Conservation (phyloP, 2,888 invertebrate species). For the Dorcus parallelipipedus region DNA sequence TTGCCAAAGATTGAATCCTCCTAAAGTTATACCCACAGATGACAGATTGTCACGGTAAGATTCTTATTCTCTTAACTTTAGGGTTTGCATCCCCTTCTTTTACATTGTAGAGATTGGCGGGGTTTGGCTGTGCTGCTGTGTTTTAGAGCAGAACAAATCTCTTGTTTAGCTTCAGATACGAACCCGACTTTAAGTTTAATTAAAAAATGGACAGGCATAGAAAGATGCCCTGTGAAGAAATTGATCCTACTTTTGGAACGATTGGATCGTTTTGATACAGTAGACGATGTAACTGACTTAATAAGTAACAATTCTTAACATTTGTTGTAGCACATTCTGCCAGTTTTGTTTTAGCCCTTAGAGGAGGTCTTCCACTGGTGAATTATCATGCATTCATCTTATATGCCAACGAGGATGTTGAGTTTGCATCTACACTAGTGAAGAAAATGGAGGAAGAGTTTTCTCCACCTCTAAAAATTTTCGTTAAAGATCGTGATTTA, state of each 20-base stretch:
- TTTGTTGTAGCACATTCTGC: too few species aligned
- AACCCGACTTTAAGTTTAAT: not conserved
- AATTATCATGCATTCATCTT: slow-evolving; percentile 77
- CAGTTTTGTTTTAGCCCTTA: not conserved
- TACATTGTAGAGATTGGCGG: slow-evolving; percentile 65
- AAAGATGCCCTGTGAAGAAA: slow-evolving; percentile 57
- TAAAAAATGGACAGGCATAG: slow-evolving; percentile 23
- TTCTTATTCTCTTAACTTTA: not conserved
- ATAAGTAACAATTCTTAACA: slow-evolving; percentile 48
- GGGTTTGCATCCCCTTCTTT: not conserved
- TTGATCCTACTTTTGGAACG: slow-evolving; percentile 59
- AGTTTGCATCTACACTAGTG: slow-evolving; percentile 66
- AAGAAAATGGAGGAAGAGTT: slow-evolving; percentile 59
- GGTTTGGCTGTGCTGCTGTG: slow-evolving; percentile 65
- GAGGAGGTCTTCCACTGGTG: slow-evolving; percentile 47
- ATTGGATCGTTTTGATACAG: slow-evolving; percentile 74
- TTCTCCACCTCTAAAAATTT: slow-evolving; percentile 59
- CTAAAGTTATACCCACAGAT: slow-evolving; percentile 62
- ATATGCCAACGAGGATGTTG: slow-evolving; percentile 69
- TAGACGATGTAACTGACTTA: slow-evolving; percentile 60
- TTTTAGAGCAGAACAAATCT: not conserved
- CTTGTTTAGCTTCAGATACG: not conserved
- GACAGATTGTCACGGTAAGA: slow-evolving; percentile 49
- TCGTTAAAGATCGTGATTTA: slow-evolving; percentile 70
- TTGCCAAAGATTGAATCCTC: slow-evolving; percentile 56